Conservation (phyloP, 2,888 invertebrate species). For the Aspidiotus rigidus region DNA sequence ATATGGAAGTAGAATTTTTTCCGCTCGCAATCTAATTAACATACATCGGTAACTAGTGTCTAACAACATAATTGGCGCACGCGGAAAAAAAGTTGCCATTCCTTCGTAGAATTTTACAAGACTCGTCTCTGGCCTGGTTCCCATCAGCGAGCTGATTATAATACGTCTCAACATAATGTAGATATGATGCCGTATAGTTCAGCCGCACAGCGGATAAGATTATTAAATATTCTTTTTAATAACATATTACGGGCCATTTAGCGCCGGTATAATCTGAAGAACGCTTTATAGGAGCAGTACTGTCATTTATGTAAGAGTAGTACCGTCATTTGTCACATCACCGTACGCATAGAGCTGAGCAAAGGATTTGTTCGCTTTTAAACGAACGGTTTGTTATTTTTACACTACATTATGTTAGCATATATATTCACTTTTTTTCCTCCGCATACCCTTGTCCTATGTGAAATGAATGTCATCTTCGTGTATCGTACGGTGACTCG, state of each 20-base stretch:
- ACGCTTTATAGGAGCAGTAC: conserved; percentile 2
- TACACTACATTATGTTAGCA: conserved; percentile 30
- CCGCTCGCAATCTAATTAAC: too few relatives aligned
- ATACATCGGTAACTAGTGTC: too few relatives aligned
- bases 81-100: too few relatives aligned
- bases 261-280: conserved; percentile 21
- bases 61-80: too few relatives aligned
- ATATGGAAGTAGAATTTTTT: too few relatives aligned
- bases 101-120: too few relatives aligned
- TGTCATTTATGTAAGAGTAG: conserved; percentile 16
- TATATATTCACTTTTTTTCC: neutral
- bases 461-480: conserved; percentile 6
- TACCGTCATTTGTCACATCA: conserved; percentile 25
- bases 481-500: conserved; percentile 10
- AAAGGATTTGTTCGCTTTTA: conserved; percentile 30
- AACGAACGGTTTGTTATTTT: conserved; percentile 33
- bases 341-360: conserved; percentile 22
- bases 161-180: too few relatives aligned
- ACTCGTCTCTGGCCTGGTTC: too few relatives aligned
- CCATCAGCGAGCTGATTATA: too few relatives aligned
- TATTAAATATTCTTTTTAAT: conserved; percentile 33
- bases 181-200: neutral
- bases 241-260: conserved; percentile 34
- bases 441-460: neutral
- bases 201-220: conserved; percentile 1